Percentiles rank a stretch among this genome's conserved stretches.
Evolutionary conservation across 1,140 invertebrate genomes (phyloP).

Genomic region (Drosophila saltans): DNA sequence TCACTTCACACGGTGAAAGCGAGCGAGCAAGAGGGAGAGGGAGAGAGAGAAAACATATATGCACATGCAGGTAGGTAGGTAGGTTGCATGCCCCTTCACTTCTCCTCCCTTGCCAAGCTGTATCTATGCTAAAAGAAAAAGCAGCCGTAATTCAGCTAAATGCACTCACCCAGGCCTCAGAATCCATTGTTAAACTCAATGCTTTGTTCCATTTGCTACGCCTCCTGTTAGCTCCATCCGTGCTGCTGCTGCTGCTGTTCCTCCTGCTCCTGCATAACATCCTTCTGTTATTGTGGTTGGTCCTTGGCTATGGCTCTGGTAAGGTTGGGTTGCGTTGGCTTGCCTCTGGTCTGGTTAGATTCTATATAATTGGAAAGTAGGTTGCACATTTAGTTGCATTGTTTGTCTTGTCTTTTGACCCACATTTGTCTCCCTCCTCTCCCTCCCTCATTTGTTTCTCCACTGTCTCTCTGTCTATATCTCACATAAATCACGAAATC

Average conservation of each 20-base stretch:
- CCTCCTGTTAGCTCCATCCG: conserved; percentile 4
- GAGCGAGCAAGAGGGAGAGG: background rate
- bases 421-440: conserved; percentile 35
- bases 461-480: background rate
- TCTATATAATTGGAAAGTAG: conserved; percentile 70
- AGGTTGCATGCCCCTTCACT: conserved; percentile 13
- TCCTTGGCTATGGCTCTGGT: conserved; percentile 25
- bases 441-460: background rate
- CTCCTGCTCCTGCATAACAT: background rate
- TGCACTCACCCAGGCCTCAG: conserved; percentile 65
- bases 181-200: conserved; percentile 30
- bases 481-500: conserved; percentile 57
- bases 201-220: conserved; percentile 42
- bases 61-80: conserved; percentile 42
- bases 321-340: too few relatives aligned
- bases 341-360: conserved; percentile 4
- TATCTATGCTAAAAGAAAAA: conserved; percentile 46
- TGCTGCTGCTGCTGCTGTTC: conserved; percentile 19
- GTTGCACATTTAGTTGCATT: conserved; percentile 75
- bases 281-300: conserved; percentile 41
- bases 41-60: conserved; percentile 5
- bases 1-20: conserved; percentile 29
- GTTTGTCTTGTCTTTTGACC: conserved; percentile 47
- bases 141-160: conserved; percentile 75
- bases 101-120: conserved; percentile 19